Evolutionary conservation across 2,113 vertebrate genomes (phyloP).

Genomic region (Psittacus erithacus): DNA sequence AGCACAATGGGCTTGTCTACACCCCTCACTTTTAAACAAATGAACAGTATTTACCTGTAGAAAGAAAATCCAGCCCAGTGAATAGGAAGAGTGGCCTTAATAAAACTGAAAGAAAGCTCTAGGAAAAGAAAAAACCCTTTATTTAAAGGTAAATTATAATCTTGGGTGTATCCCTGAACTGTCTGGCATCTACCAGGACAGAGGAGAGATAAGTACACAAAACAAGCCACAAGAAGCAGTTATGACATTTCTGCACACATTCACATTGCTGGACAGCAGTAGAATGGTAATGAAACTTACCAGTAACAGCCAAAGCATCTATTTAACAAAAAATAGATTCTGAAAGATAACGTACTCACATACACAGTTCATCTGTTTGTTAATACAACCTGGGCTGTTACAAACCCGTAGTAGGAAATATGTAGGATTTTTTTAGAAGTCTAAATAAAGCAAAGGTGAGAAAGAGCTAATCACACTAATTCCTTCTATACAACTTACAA

Average conservation of each 20-base stretch:
- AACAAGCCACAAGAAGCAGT: not conserved
- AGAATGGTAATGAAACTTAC: constrained; percentile 58
- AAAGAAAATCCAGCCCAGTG: not conserved
- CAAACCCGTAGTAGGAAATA: not conserved
- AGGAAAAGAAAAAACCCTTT: constrained; percentile 5
- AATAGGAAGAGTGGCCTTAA: not conserved
- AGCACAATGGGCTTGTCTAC: not conserved
- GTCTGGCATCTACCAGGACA: not conserved
- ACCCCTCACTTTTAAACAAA: not conserved
- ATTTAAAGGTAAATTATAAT: constrained; percentile 16
- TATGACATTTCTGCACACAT: not conserved
- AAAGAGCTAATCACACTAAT: not conserved
- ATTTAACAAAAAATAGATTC: constrained; percentile 50
- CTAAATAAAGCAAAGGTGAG: not conserved
- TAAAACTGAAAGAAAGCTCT: not conserved
- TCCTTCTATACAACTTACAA: not conserved
- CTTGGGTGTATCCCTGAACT: not conserved
- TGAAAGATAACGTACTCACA: not conserved
- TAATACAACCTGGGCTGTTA: not conserved
- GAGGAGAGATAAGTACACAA: not conserved
- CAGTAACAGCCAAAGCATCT: not conserved
- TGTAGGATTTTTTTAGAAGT: not conserved
- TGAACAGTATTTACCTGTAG: not conserved
- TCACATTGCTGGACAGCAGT: not conserved
- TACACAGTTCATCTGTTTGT: not conserved